A percentile compares a stretch with the other conserved stretches of the same genome.
phyloP scores from a whole-genome alignment of 2,113 vertebrate species.

The Spilogale gracilis region DNA sequence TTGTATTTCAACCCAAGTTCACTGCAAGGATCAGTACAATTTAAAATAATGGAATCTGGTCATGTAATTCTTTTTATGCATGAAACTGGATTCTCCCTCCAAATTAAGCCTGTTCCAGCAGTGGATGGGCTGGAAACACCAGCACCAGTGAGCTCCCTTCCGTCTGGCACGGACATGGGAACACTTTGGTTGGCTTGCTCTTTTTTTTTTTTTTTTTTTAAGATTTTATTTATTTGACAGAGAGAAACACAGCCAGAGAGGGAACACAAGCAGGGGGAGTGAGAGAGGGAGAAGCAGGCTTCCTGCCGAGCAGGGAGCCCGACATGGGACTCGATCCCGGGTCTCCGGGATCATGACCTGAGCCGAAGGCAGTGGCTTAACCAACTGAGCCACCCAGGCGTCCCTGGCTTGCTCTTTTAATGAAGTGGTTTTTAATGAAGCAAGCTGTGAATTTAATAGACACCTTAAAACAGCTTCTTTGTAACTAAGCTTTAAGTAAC shows the following conservation, averaged over 20 bases:
- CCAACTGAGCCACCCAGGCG: too few species aligned
- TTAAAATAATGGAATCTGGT: conserved; percentile 52
- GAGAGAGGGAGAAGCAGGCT: too few species aligned
- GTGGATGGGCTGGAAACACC: not conserved
- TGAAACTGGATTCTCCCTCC: conserved; percentile 22
- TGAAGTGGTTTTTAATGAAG: conserved; percentile 82
- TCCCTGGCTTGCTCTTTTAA: conserved; percentile 80
- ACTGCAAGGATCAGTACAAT: conserved; percentile 11
- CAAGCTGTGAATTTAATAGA: conserved; percentile 82
- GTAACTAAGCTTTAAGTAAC: conserved; percentile 79
- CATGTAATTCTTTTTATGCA: conserved; percentile 21
- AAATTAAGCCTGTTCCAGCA: conserved; percentile 44
- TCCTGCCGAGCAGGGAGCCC: too few species aligned
- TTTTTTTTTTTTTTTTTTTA: too few species aligned
- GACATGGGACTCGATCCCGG: too few species aligned
- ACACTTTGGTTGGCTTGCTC: conserved; percentile 71
- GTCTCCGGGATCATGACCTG: too few species aligned
- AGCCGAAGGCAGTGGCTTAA: too few species aligned
- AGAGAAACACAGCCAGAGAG: too few species aligned
- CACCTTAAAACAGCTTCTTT: conserved; percentile 76
- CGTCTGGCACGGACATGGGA: conserved; percentile 67
- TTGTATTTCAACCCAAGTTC: conserved; percentile 32
- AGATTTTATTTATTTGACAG: too few species aligned
- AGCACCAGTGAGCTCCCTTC: conserved; percentile 50
- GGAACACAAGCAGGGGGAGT: too few species aligned